Conservation (phyloP, 2,888 invertebrate genomes). For the Penaeus monodon region DNA sequence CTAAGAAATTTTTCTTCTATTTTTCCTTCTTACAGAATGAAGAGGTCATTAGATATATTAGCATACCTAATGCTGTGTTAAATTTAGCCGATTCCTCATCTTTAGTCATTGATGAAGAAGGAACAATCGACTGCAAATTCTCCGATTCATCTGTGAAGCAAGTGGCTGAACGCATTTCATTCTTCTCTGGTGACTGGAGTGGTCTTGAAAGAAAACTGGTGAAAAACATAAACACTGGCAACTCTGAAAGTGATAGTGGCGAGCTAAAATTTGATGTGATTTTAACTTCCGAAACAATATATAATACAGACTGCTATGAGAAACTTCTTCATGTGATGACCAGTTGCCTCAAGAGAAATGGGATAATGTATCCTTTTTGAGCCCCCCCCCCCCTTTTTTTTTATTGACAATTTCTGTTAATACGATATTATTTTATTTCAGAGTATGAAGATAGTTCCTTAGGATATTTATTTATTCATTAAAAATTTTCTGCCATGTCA, state of each 20-base stretch:
- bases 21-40: constrained; percentile 76
- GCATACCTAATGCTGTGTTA: constrained; percentile 83
- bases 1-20: not conserved
- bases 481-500: too few relatives aligned
- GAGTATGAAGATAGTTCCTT: too few relatives aligned
- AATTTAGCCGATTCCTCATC: constrained; percentile 71
- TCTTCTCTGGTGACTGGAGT: constrained; percentile 82
- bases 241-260: constrained; percentile 57
- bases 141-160: not conserved
- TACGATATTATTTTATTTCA: not conserved
- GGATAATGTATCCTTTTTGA: constrained; percentile 76
- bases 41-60: constrained; percentile 84
- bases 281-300: constrained; percentile 92
- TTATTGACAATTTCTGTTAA: too few relatives aligned
- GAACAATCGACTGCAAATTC: not conserved
- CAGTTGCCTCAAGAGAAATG: constrained; percentile 76
- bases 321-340: constrained; percentile 82
- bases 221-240: not conserved
- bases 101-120: constrained; percentile 7
- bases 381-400: not conserved
- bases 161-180: constrained; percentile 68
- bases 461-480: too few relatives aligned
- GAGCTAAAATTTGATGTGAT: constrained; percentile 82
- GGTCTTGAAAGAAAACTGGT: constrained; percentile 72
- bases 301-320: constrained; percentile 81